Evolutionary conservation across 2,888 invertebrate species (phyloP).

Genomic region (Phytoseiulus persimilis): DNA sequence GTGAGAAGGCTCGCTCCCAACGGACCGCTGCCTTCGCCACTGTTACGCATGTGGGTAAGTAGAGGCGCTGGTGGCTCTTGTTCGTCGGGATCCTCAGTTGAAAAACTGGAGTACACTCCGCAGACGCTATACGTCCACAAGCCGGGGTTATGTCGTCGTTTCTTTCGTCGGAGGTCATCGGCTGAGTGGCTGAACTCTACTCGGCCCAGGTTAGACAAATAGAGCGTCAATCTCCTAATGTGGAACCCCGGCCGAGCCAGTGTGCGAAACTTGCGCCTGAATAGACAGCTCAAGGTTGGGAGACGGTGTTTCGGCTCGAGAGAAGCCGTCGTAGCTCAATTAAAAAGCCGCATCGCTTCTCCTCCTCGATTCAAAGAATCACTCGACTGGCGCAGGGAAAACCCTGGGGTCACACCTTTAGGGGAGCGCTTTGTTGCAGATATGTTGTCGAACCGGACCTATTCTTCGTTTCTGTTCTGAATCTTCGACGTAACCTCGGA

Average conservation of each 20-base stretch:
- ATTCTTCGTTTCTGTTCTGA: too few species aligned
- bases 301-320: not conserved
- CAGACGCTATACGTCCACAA: too few species aligned
- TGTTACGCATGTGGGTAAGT: not conserved
- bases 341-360: not conserved
- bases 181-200: too few species aligned
- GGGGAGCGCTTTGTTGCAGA: not conserved
- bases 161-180: too few species aligned
- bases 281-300: not conserved
- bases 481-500: too few species aligned
- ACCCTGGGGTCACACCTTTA: not conserved
- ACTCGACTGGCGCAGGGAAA: not conserved
- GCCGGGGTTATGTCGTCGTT: too few species aligned
- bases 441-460: too few species aligned
- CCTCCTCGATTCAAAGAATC: not conserved
- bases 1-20: not conserved
- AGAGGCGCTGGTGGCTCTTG: not conserved
- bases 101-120: too few species aligned
- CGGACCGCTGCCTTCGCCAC: not conserved
- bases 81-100: too few species aligned
- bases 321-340: not conserved
- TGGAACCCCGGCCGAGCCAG: too few species aligned
- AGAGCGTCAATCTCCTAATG: not conserved
- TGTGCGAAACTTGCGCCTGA: not conserved
- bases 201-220: too few species aligned